Evolutionary conservation across 2,888 invertebrate species (phyloP).

Genomic region (Stegophylla sp.): DNA sequence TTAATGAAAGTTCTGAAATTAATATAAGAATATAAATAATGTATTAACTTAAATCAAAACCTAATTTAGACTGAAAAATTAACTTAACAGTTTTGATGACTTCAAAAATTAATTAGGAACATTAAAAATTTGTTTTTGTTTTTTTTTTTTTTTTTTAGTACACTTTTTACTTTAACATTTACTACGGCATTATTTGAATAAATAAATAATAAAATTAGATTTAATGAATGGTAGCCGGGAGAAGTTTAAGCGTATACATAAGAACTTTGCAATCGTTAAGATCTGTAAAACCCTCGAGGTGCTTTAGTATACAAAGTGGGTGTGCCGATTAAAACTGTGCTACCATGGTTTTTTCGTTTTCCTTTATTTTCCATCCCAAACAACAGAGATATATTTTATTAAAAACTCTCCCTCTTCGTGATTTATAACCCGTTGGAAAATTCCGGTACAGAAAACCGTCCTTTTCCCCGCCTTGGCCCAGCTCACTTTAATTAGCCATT

Average conservation of each 20-base stretch:
- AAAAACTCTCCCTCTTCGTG: conserved; percentile 58
- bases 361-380: conserved; percentile 32
- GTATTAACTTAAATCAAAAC: background rate
- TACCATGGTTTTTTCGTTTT: conserved; percentile 37
- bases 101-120: background rate
- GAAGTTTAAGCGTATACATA: conserved; percentile 42
- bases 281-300: conserved; percentile 34
- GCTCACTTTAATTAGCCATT: conserved; percentile 58
- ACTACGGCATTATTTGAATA: conserved; percentile 29
- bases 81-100: background rate
- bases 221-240: conserved; percentile 36
- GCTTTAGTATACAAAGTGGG: conserved; percentile 56
- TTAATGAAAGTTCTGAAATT: background rate
- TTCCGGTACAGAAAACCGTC: conserved; percentile 50
- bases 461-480: conserved; percentile 16
- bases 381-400: conserved; percentile 58
- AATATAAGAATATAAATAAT: background rate
- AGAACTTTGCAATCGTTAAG: conserved; percentile 53
- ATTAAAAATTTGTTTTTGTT: conserved; percentile 19
- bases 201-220: conserved; percentile 48
- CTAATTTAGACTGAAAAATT: background rate
- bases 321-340: conserved; percentile 57
- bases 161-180: background rate
- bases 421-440: conserved; percentile 59
- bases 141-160: conserved; percentile 1